Base-by-base conservation (phyloP, 2,113 vertebrate genomes). In the Carlito syrichta region DNA sequence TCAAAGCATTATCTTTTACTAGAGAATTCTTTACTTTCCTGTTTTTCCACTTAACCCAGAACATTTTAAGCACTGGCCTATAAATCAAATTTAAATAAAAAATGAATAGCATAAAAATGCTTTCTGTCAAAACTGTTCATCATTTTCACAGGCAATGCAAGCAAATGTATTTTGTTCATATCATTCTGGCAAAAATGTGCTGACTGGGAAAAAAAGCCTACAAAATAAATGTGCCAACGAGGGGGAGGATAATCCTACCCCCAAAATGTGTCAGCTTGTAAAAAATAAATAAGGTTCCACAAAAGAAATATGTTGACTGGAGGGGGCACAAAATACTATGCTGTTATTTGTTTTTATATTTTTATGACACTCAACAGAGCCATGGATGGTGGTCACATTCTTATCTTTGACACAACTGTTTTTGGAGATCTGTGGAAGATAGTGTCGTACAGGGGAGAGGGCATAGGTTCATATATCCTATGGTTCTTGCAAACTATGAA, bases 71-170 rank as follows among this genome's bases (percentile, higher is more conserved):
- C 69, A 58, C 40, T 35, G 23, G 48, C 82, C 62, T 84, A 71
- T 63, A 95, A 95, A 58, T 91, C 76, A 93, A 90, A 93, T 91
- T 90, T 71, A 86, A 94, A 97, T n/a, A 66, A 79, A 79, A 73
- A 88, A 92, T 78, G 58, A 76, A 74, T 38, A 38, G 14, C 9
- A 91, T 87, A 32, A 88, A 81, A 92, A 68, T n/a, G n/a, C 27
- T 92, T 74, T 74, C 40, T 79, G 77, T 76, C 25, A 48, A 97
- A 96, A 92, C 30, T 66, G 14, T 60, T 40, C 3, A 71, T 58
- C 23, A 40, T 68, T 85, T 58, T 94, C 85, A 77, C 45, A 94
- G 56, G 92, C 85, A 92, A 63, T 23, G n/a, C 73, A 63, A 40
- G 48, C 54, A 94, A 74, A 83, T 63, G 43, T 62, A 87, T 62